Percentiles rank a stretch among this genome's conserved stretches.
Evolutionary conservation across 2,113 vertebrate genomes (phyloP).

Genomic region (Ameiurus melas): DNA sequence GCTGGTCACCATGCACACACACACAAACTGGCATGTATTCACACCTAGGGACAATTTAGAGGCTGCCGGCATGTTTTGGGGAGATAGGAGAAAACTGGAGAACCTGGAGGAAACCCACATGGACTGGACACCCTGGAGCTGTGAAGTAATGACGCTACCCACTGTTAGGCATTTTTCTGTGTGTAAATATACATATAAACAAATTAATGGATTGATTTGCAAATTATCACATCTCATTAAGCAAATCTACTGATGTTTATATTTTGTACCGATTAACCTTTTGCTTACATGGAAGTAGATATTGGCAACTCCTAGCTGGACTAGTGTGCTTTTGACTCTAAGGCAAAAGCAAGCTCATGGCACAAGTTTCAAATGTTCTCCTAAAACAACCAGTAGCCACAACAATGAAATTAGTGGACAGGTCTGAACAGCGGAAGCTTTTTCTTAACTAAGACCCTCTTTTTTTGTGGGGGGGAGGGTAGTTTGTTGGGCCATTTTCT

Average conservation of each 20-base stretch:
- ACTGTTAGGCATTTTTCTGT: neutral
- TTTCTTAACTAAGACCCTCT: conserved; percentile 50
- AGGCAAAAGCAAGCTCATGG: conserved; percentile 36
- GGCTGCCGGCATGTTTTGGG: neutral
- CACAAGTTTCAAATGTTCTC: conserved; percentile 8
- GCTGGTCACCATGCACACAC: neutral
- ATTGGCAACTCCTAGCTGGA: conserved; percentile 1
- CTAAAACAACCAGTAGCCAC: conserved; percentile 44
- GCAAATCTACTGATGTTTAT: conserved; percentile 21
- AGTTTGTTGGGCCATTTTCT: conserved; percentile 45
- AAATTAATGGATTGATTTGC: neutral
- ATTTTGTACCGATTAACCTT: neutral
- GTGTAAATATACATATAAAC: neutral
- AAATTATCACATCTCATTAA: neutral
- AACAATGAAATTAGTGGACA: conserved; percentile 45
- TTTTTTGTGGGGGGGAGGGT: conserved; percentile 38
- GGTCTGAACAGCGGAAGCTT: conserved; percentile 42
- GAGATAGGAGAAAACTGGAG: neutral
- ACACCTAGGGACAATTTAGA: neutral
- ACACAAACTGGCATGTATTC: neutral
- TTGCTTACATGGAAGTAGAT: conserved; percentile 18
- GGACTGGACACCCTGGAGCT: neutral
- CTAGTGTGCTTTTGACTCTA: conserved; percentile 21
- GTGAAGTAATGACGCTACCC: neutral
- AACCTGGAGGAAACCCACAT: neutral